phyloP scores from a whole-genome alignment of 2,888 invertebrate genomes.

The Molorchus minor region DNA sequence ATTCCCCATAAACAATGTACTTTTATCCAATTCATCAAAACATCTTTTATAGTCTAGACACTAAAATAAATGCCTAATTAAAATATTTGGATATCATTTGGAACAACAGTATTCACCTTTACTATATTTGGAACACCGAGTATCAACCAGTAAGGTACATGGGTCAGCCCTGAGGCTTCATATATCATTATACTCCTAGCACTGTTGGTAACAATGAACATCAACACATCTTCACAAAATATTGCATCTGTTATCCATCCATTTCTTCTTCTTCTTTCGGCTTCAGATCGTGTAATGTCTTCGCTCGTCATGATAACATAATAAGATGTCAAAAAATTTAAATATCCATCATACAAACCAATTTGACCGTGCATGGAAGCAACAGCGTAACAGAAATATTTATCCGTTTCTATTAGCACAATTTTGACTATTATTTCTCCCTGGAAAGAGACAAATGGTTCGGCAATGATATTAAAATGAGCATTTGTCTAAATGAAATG shows the following conservation, averaged over 20 bases:
- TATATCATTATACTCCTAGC: constrained; percentile 70
- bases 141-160: constrained; percentile 68
- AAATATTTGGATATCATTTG: too few relatives aligned
- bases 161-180: constrained; percentile 68
- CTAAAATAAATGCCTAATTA: too few relatives aligned
- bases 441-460: constrained; percentile 57
- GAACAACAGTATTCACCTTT: constrained; percentile 58
- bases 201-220: constrained; percentile 67
- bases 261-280: constrained; percentile 56
- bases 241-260: constrained; percentile 72
- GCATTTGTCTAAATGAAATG: background rate
- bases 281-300: constrained; percentile 61
- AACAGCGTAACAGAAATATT: constrained; percentile 70
- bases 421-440: constrained; percentile 69
- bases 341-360: constrained; percentile 68
- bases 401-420: constrained; percentile 65
- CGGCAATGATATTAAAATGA: background rate
- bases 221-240: constrained; percentile 67
- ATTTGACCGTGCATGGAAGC: constrained; percentile 69
- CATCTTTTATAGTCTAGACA: constrained; percentile 61
- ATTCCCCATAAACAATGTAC: constrained; percentile 66
- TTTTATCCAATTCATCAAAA: constrained; percentile 42
- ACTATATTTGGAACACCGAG: constrained; percentile 68
- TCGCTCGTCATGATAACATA: constrained; percentile 66
- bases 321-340: constrained; percentile 66